Conservation (phyloP, 2,797 vertebrate genomes). For the Acestrorhynchus altus region DNA sequence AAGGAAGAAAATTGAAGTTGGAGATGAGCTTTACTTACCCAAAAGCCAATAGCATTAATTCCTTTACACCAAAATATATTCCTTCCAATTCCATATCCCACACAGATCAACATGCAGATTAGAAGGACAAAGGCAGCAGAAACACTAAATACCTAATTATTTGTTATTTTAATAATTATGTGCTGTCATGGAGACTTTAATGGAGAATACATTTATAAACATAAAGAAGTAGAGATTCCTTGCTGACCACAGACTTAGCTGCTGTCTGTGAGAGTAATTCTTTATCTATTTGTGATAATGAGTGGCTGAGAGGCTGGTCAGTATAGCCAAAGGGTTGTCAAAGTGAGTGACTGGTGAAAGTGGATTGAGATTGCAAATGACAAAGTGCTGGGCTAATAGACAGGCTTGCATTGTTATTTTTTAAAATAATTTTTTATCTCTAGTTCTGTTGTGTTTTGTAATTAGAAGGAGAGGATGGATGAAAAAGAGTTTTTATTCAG, state of each 20-base stretch:
- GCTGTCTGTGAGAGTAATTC: background rate
- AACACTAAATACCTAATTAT: background rate
- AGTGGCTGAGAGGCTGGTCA: background rate
- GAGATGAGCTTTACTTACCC: background rate
- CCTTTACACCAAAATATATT: background rate
- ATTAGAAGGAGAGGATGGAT: background rate
- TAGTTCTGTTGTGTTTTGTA: constrained; percentile 5
- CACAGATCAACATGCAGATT: background rate
- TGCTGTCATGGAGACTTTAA: background rate
- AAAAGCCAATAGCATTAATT: background rate
- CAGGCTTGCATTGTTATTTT: background rate
- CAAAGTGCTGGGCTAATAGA: background rate
- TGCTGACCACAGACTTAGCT: background rate
- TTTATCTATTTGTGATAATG: background rate
- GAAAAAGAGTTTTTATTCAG: background rate
- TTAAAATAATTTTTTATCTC: constrained; percentile 10
- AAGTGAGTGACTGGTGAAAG: background rate
- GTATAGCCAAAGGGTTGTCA: background rate
- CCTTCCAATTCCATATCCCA: background rate
- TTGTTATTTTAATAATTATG: background rate
- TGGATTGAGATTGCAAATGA: background rate
- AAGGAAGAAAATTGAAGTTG: background rate
- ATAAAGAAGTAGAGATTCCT: background rate
- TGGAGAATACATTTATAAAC: background rate
- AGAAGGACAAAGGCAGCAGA: background rate